These are phyloP conservation scores for Progne subis DNA, from an alignment of 2,113 vertebrate genomes.

Conservation along the genomic window DNA sequence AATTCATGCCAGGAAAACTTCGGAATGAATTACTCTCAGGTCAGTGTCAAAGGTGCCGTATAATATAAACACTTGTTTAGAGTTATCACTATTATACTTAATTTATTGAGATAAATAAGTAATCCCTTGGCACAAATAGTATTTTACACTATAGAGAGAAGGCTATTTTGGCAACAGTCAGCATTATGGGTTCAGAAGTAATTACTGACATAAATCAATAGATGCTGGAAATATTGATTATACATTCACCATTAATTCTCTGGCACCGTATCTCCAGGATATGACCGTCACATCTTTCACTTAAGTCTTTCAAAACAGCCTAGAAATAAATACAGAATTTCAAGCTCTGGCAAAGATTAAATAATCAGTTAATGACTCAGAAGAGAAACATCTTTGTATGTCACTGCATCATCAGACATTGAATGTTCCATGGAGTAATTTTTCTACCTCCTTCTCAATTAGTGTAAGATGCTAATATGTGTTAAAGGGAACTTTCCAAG, in stretches of 20 bases:
- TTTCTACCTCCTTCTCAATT: conserved; percentile 54
- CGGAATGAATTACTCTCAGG: conserved; percentile 21
- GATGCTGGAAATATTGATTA: conserved; percentile 66
- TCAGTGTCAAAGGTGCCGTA: conserved; percentile 32
- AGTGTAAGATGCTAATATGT: conserved; percentile 66
- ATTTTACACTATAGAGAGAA: conserved; percentile 40
- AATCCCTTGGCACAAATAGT: conserved; percentile 26
- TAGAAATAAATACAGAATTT: background rate
- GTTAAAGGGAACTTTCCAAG: conserved; percentile 57
- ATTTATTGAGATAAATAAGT: conserved; percentile 67
- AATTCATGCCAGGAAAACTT: background rate
- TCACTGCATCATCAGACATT: conserved; percentile 40
- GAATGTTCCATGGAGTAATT: conserved; percentile 28
- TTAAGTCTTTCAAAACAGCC: background rate
- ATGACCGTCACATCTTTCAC: conserved; percentile 17
- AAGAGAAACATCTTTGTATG: conserved; percentile 17
- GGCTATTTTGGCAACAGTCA: conserved; percentile 65
- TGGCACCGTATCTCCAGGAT: conserved; percentile 19
- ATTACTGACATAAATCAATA: conserved; percentile 80
- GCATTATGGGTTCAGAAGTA: conserved; percentile 61
- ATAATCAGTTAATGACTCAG: background rate
- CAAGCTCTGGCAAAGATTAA: conserved; percentile 19
- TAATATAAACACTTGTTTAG: conserved; percentile 31
- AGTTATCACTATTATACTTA: conserved; percentile 59
- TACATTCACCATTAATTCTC: conserved; percentile 69